These are phyloP conservation scores for Callocephalon fimbriatum DNA, from an alignment of 2,113 vertebrate genomes.

Conservation along the genomic window DNA sequence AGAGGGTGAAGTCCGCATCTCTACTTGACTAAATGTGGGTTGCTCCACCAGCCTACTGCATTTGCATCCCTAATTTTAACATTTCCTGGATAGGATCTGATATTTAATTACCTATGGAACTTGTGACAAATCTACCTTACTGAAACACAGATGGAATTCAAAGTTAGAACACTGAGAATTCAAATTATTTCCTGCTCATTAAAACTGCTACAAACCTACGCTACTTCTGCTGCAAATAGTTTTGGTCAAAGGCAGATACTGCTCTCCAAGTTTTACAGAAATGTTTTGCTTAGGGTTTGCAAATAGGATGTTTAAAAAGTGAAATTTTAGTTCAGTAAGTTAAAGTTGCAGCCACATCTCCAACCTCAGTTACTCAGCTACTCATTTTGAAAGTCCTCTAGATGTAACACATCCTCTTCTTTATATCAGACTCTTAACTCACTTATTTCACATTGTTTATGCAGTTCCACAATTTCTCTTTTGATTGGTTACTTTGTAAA, in stretches of 20 bases:
- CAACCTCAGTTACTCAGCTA: neutral
- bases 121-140: neutral
- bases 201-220: neutral
- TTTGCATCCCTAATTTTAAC: neutral
- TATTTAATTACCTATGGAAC: neutral
- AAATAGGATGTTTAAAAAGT: neutral
- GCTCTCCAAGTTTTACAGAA: neutral
- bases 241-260: neutral
- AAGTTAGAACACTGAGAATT: constrained; percentile 3
- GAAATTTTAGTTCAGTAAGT: neutral
- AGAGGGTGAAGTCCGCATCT: neutral
- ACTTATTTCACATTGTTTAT: neutral
- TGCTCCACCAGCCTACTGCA: neutral
- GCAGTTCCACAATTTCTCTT: neutral
- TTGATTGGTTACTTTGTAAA: neutral
- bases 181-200: neutral
- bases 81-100: neutral
- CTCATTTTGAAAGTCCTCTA: neutral
- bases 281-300: neutral
- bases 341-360: neutral
- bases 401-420: neutral
- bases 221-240: neutral
- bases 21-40: neutral
- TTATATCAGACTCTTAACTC: neutral
- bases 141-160: neutral